These are phyloP conservation scores for Misgurnus mizolepis DNA, from an alignment of 2,113 vertebrate species.

Conservation along the genomic window DNA sequence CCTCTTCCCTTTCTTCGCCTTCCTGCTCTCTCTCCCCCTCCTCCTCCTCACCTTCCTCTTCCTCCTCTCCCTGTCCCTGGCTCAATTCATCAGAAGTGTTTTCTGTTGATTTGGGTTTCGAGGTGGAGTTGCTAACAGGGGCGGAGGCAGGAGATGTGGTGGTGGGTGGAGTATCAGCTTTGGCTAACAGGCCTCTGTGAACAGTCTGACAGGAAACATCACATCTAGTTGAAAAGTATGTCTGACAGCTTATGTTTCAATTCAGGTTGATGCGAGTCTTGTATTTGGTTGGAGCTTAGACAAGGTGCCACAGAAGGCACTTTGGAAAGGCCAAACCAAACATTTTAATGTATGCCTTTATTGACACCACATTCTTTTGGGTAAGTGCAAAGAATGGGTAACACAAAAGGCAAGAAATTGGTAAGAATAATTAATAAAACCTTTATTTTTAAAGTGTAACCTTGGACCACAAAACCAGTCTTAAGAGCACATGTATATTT, in stretches of 20 bases:
- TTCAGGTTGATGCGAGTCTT: slow-evolving; percentile 19
- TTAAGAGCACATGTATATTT: no score
- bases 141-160: slow-evolving; percentile 57
- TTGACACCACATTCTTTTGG: slow-evolving; percentile 67
- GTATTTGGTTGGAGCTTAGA: slow-evolving; percentile 67
- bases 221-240: background rate
- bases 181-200: slow-evolving; percentile 71
- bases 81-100: slow-evolving; percentile 67
- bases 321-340: slow-evolving; percentile 67
- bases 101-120: slow-evolving; percentile 68
- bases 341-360: slow-evolving; percentile 53
- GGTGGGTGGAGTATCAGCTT: slow-evolving; percentile 73
- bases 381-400: slow-evolving; percentile 61
- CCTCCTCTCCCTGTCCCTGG: slow-evolving; percentile 62
- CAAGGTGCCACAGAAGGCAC: slow-evolving; percentile 53
- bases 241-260: background rate
- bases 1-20: slow-evolving; percentile 62
- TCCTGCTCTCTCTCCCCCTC: slow-evolving; percentile 60
- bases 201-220: slow-evolving; percentile 63
- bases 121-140: slow-evolving; percentile 65
- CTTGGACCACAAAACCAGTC: no score
- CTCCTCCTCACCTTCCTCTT: slow-evolving; percentile 61
- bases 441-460: no score
- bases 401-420: slow-evolving; percentile 67
- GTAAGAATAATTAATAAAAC: background rate